Conservation (phyloP, 2,888 invertebrate species). For the Chelonus formosanus region DNA sequence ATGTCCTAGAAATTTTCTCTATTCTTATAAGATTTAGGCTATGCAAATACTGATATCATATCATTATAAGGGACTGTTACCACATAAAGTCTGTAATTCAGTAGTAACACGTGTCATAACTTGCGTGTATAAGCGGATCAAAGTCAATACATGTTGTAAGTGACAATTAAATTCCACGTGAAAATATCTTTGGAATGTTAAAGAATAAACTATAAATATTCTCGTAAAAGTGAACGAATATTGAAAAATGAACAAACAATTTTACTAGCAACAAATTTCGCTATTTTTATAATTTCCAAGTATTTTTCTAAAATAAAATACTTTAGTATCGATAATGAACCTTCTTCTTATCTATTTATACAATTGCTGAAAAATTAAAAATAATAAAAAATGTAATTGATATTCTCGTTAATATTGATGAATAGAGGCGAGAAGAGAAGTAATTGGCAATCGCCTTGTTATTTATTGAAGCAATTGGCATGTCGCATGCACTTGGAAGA, state of each 20-base stretch:
- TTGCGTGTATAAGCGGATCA: constrained; percentile 26
- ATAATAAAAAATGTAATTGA: background rate
- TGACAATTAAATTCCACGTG: constrained; percentile 11
- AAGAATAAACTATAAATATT: too few species aligned
- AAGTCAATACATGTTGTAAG: constrained; percentile 4
- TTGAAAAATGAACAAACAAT: too few species aligned
- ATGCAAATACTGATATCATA: background rate
- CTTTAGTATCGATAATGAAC: too few species aligned
- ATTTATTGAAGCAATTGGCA: constrained; percentile 5
- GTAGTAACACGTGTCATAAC: constrained; percentile 33
- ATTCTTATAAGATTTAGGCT: background rate
- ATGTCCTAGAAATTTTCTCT: background rate
- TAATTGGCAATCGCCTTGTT: background rate
- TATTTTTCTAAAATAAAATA: too few species aligned
- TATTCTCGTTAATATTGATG: background rate
- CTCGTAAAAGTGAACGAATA: too few species aligned
- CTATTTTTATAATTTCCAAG: too few species aligned
- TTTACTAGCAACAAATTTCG: too few species aligned
- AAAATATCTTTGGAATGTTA: too few species aligned
- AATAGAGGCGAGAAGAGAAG: background rate
- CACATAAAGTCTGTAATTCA: constrained; percentile 1
- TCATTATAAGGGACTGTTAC: too few species aligned
- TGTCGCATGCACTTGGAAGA: background rate
- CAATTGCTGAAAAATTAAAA: background rate
- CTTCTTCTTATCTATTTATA: too few species aligned